Conservation (phyloP, 2,113 vertebrate species). For the Asarcornis scutulata region DNA sequence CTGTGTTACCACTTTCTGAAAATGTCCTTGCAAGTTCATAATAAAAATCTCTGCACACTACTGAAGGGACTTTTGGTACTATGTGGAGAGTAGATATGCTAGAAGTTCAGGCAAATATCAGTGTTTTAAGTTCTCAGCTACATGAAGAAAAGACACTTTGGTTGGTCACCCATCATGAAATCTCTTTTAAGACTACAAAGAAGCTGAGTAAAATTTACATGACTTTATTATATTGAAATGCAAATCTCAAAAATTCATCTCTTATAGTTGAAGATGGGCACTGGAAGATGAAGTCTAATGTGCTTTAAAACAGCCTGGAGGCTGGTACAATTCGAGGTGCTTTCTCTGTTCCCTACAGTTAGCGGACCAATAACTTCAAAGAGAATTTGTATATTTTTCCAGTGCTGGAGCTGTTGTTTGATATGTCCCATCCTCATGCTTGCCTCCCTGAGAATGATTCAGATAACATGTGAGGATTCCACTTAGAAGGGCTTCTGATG, state of each 20-base stretch:
- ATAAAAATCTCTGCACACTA: background rate
- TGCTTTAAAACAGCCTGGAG: background rate
- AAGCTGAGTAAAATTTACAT: background rate
- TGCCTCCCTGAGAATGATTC: background rate
- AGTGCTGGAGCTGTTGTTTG: background rate
- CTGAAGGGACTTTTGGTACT: background rate
- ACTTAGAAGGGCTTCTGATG: background rate
- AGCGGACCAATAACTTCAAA: background rate
- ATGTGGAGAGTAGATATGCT: rapidly evolving
- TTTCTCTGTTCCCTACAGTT: background rate
- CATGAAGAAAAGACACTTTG: background rate
- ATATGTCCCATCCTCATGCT: background rate
- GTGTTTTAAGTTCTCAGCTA: background rate
- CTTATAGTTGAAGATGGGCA: background rate
- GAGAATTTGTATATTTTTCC: background rate
- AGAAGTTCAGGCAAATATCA: background rate
- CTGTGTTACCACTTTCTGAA: background rate
- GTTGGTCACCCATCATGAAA: background rate
- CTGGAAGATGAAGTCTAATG: background rate
- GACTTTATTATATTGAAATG: background rate
- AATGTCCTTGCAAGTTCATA: background rate
- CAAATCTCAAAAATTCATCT: background rate
- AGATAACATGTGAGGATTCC: background rate
- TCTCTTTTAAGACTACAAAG: background rate
- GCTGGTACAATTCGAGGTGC: background rate